Evolutionary conservation across 2,888 invertebrate genomes (phyloP), one percentile per base, ranked within the genome.

Genomic region (Hololepta plana): DNA sequence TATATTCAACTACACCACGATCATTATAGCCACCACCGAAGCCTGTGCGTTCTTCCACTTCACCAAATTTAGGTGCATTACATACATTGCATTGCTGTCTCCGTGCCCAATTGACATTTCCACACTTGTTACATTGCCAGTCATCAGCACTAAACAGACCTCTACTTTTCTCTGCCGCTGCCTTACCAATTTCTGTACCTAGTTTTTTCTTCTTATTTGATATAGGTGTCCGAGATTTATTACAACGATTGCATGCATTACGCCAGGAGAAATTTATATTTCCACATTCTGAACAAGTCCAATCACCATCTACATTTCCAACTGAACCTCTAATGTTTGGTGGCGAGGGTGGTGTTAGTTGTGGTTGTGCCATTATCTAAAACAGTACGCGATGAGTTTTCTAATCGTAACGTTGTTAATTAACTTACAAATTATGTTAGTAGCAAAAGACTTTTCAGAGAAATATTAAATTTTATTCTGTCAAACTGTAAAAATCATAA

Each of bases 101-200:
- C 35, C 93, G 66, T 12, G 96, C 95, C 98, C 93, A 93, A 56
- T 98, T 98, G 7, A 98, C 96, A 57, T 98, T 98, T n/a, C 95
- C 95, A 60, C 98, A 98, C 63, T 95, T 95, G 56, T 85, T 88
- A 55, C 98, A 98, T 50, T 93, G 90, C 98, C 98, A 98, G 57
- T 98, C 98, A 53, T 98, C 96, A 17, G 98, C 96, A 56, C 90
- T 88, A 53, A 71, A 75, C 32, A 93, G 62, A n/a, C 93, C 93
- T 41, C 88, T 73, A 44, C 91, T 91, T 57, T 96, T 96, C 53
- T 98, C 98, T 1, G 98, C 98, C 16, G 93, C 88, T 12, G 80
- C 84, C 60, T 96, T 96, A 3, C 98, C 98, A 41, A 98, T 95
- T 60, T 96, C 96, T 32, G 85, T 84, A 1, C 93, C 87, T 24